Evolutionary conservation across 2,113 vertebrate genomes (phyloP).

Genomic region (Hyla sarda): DNA sequence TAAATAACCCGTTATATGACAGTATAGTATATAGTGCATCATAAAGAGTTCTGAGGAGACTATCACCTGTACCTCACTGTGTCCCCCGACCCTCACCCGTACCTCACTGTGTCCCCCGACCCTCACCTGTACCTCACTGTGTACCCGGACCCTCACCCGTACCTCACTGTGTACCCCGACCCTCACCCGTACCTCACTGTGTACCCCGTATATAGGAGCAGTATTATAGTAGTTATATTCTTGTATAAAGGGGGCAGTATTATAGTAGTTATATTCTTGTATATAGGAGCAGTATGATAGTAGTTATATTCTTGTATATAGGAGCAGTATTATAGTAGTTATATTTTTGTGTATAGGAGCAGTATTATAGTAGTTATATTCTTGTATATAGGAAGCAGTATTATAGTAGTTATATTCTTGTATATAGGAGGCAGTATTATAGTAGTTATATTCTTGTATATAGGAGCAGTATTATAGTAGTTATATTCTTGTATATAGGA

Average conservation of each 20-base stretch:
- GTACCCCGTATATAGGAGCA: neutral
- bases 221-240: slow-evolving; percentile 3
- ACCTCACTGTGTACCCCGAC: neutral
- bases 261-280: slow-evolving; percentile 9
- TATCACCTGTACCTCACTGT: too few relatives aligned
- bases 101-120: too few relatives aligned
- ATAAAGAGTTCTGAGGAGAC: neutral
- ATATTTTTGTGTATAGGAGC: too few relatives aligned
- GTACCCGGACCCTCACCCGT: too few relatives aligned
- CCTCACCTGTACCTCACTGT: too few relatives aligned
- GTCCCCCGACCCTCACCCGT: too few relatives aligned
- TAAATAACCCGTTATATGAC: too few relatives aligned
- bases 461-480: neutral
- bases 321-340: too few relatives aligned
- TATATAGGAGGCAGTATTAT: neutral
- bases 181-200: neutral
- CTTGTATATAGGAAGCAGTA: neutral
- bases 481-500: neutral
- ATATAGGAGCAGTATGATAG: too few relatives aligned
- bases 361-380: slow-evolving; percentile 20
- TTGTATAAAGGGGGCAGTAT: neutral
- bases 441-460: slow-evolving; percentile 3
- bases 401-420: neutral
- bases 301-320: too few relatives aligned
- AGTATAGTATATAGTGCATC: neutral